Evolutionary conservation across 2,113 vertebrate genomes (phyloP), one percentile per base, ranked within the genome.

Genomic region (Microtus montanus): DNA sequence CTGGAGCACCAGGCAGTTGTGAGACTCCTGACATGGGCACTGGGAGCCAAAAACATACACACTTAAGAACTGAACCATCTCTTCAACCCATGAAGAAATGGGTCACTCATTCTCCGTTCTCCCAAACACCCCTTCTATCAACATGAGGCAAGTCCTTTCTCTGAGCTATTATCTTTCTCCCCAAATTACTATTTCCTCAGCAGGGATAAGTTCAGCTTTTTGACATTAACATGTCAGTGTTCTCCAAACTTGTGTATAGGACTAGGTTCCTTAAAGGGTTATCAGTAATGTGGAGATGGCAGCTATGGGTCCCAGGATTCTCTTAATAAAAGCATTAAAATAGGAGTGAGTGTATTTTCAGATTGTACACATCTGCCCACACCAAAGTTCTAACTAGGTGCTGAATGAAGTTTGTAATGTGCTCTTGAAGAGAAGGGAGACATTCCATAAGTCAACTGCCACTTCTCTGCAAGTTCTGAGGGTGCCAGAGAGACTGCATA

Each of bases 241-340:
- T 35, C 63, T 91, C 47, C 83, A 79, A n/a, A 80, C 87, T 66
- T 87, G 19, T 54, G 30, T 33, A 77, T 47, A 13, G 11, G 47
- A 54, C n/a, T 75, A 90, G 79, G 86, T 44, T 89, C 30, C 64
- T 52, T 75, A n/a, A 80, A 71, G 77, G 28, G 38, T 71, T 93
- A 83, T 58, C 44, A 84, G 83, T 87, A 33, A 87, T 90, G 41
- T 84, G 41, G 30, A 66, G 28, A 85, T 61, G 49, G 49, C 87
- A 87, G 24, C 41, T 79, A 19, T 74, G 26, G 54, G 38, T 75
- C 75, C 73, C 41, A 73, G 41, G 70, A 15, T 49, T 92, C 74
- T 87, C 91, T 85, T 84, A 85, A 90, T 28, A 91, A 90, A 58
- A 95, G 38, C 24, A 83, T 52, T 84, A 91, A 28, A 28, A 47